Percentiles rank a stretch among this genome's conserved stretches.
phyloP scores from a whole-genome alignment of 2,888 invertebrate genomes.

The Ichneumon xanthorius region DNA sequence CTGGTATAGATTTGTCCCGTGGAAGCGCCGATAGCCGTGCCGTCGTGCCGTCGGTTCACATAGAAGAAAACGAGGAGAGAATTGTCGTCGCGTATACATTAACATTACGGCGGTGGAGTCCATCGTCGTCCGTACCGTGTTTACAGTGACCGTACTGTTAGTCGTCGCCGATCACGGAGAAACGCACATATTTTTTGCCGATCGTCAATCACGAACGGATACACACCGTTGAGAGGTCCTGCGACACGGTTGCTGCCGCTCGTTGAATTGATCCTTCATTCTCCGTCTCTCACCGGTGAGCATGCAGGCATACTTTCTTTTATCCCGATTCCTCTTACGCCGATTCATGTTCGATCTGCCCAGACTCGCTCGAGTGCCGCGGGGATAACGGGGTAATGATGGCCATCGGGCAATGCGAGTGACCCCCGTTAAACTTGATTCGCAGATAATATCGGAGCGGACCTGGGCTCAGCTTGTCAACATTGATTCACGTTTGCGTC shows the following conservation, averaged over 20 bases:
- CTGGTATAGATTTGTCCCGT: conserved; percentile 10
- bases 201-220: conserved; percentile 54
- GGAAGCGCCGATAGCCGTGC: conserved; percentile 44
- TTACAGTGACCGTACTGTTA: conserved; percentile 33
- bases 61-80: conserved; percentile 35
- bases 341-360: conserved; percentile 13
- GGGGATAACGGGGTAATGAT: no score
- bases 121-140: background rate
- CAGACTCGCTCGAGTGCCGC: background rate
- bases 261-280: conserved; percentile 41
- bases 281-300: conserved; percentile 3
- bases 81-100: conserved; percentile 48
- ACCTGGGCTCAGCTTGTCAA: no score
- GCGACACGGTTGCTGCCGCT: conserved; percentile 31
- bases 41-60: conserved; percentile 37
- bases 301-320: conserved; percentile 25
- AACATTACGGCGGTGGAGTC: conserved; percentile 32
- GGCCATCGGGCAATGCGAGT: no score
- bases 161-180: conserved; percentile 40
- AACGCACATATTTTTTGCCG: conserved; percentile 31
- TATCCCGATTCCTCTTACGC: background rate
- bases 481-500: no score
- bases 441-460: no score
- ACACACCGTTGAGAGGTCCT: conserved; percentile 21
- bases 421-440: no score